phyloP scores from a whole-genome alignment of 2,797 vertebrate genomes.

The Anabas testudineus region DNA sequence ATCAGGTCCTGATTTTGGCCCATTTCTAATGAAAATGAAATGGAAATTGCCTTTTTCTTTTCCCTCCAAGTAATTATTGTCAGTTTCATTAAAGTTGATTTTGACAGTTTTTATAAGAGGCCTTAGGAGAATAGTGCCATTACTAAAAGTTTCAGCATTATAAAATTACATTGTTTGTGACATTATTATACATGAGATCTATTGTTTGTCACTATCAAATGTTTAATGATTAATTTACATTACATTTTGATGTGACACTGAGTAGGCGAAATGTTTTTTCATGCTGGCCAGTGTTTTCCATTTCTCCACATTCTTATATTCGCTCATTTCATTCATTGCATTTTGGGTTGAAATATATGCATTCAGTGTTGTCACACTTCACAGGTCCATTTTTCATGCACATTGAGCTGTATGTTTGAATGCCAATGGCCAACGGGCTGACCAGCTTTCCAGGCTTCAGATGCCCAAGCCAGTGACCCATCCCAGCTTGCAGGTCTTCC shows the following conservation, averaged over 20 bases:
- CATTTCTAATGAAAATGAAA: not conserved
- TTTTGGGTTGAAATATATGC: constrained; percentile 43
- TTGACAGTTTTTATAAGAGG: constrained; percentile 7
- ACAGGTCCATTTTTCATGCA: constrained; percentile 54
- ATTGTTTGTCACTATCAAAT: not conserved
- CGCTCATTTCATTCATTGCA: constrained; percentile 20
- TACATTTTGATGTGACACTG: not conserved
- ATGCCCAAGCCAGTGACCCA: constrained; percentile 71
- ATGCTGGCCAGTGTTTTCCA: constrained; percentile 1
- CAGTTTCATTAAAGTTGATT: not conserved
- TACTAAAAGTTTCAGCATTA: not conserved
- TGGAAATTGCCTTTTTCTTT: not conserved
- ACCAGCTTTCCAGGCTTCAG: constrained; percentile 60
- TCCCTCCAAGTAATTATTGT: not conserved
- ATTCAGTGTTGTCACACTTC: constrained; percentile 57
- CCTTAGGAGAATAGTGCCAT: not conserved
- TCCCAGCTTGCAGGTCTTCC: constrained; percentile 65
- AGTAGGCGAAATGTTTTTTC: constrained; percentile 6
- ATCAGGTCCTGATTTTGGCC: not conserved
- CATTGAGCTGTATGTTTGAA: constrained; percentile 44
- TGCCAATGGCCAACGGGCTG: constrained; percentile 58
- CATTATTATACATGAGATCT: not conserved
- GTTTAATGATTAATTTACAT: constrained; percentile 6
- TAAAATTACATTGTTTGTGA: not conserved
- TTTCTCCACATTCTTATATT: constrained; percentile 4